Base-by-base conservation (phyloP, 2,888 invertebrate genomes). In the Leucoptera coffeella region DNA sequence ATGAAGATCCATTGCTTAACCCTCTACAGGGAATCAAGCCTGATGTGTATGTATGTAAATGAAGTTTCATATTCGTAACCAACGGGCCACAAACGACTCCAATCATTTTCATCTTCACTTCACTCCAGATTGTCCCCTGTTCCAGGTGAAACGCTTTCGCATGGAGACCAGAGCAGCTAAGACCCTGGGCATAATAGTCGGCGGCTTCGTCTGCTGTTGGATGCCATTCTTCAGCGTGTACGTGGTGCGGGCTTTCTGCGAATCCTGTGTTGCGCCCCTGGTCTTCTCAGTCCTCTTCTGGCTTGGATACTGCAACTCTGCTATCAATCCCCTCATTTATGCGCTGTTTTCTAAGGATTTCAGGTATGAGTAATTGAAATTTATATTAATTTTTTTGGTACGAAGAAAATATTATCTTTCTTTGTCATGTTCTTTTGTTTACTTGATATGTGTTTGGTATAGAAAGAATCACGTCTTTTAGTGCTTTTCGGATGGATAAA, bases 141-240 rank as follows among this genome's bases (percentile, higher is more conserved):
- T 43, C 0, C 83, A 88, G 75, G 90, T 91, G 34, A 90, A 90
- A 51, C 80, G 91, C 25, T 92, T 92, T 52, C 79, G 88, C 4
- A 91, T 92, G 85, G 95, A 96, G 56, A 94, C 94, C 0, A 95
- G 95, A 64, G 95, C 95, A 1, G 94, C 95, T 2, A 95, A 95
- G 58, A 95, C 95, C 1, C 72, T 96, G 28, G 95, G 92, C 32
- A 94, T 97, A 36, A 96, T 97, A 35, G 95, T 97, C 3, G 96
- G 96, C 2, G 89, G 93, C 23, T 97, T 97, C 64, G 92, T 95
- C 29, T 78, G 88, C 45, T 97, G 96, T 58, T 97, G 96, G 96
- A 75, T 93, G 29, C 95, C 95, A 0, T 96, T 96, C 73, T 94
- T 96, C 71, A 91, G 92, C 23, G 88, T 93, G 67, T 95, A 95